phyloP scores from a whole-genome alignment of 2,113 vertebrate species.

The Lutjanus erythropterus region DNA sequence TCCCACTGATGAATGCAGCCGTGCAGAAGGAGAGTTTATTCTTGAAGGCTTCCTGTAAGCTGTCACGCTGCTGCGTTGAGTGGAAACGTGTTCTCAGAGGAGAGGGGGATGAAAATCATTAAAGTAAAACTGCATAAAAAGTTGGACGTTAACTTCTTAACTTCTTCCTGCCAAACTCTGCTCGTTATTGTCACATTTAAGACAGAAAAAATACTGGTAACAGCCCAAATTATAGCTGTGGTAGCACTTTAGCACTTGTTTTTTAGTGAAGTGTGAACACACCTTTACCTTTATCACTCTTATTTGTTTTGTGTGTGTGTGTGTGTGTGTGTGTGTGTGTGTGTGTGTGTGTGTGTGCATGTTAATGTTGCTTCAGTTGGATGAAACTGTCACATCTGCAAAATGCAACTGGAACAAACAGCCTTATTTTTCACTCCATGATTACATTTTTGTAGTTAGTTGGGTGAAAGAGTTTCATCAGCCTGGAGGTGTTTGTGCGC shows the following conservation, averaged over 20 bases:
- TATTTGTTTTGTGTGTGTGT: not conserved
- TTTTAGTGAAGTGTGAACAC: not conserved
- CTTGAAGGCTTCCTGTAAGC: not conserved
- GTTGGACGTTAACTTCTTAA: not conserved
- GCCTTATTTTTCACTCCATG: slow-evolving; percentile 10
- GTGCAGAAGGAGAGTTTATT: not conserved
- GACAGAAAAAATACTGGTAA: not conserved
- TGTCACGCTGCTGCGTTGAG: not conserved
- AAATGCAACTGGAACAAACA: slow-evolving; percentile 6
- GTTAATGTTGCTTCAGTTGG: not conserved
- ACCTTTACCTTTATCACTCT: not conserved
- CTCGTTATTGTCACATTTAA: too few relatives aligned
- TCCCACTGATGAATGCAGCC: too few relatives aligned
- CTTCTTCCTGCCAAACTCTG: too few relatives aligned
- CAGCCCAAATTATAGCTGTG: not conserved
- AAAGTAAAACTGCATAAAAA: not conserved
- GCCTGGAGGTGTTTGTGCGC: not conserved
- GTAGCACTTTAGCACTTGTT: not conserved
- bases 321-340: not conserved
- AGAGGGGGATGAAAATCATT: not conserved
- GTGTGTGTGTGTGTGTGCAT: not conserved
- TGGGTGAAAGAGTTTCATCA: slow-evolving; percentile 8
- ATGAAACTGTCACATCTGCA: slow-evolving; percentile 2
- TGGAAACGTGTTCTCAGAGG: not conserved
- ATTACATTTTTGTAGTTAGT: not conserved